Evolutionary conservation across 2,797 vertebrate genomes (phyloP).

Genomic region (Syngnathus acus): DNA sequence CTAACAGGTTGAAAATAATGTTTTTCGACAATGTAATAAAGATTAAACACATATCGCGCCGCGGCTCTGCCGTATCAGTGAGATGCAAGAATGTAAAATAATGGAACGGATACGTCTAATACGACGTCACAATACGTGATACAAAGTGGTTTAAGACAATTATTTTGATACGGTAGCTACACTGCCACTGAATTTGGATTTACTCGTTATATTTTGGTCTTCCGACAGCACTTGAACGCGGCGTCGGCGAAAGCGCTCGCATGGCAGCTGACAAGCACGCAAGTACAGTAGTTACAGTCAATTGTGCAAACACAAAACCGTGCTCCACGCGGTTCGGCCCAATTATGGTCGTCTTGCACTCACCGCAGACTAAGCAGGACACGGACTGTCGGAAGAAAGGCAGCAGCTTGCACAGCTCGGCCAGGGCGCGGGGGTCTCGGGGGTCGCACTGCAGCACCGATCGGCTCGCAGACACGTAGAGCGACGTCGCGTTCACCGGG

Average conservation of each 20-base stretch:
- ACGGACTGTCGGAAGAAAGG: conserved; percentile 96
- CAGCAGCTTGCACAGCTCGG: conserved; percentile 91
- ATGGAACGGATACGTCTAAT: neutral
- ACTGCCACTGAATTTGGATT: neutral
- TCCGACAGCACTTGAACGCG: conserved; percentile 27
- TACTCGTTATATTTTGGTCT: neutral
- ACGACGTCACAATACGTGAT: neutral
- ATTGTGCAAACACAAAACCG: neutral
- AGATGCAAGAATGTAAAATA: neutral
- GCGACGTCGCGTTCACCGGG: conserved; percentile 97
- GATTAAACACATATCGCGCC: neutral
- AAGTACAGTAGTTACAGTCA: neutral
- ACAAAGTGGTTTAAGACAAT: neutral
- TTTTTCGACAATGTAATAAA: neutral
- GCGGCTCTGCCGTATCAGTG: neutral
- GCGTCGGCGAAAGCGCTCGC: neutral
- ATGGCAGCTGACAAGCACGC: neutral
- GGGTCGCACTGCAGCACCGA: conserved; percentile 98
- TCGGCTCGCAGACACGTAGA: conserved; percentile 96
- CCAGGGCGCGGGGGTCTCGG: conserved; percentile 87
- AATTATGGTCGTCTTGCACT: conserved; percentile 63
- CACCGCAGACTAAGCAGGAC: conserved; percentile 94
- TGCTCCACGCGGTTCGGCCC: neutral
- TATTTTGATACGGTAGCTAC: neutral
- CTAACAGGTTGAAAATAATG: neutral